Base-by-base conservation (phyloP, 2,113 vertebrate genomes). In the Nycticebus coucang region DNA sequence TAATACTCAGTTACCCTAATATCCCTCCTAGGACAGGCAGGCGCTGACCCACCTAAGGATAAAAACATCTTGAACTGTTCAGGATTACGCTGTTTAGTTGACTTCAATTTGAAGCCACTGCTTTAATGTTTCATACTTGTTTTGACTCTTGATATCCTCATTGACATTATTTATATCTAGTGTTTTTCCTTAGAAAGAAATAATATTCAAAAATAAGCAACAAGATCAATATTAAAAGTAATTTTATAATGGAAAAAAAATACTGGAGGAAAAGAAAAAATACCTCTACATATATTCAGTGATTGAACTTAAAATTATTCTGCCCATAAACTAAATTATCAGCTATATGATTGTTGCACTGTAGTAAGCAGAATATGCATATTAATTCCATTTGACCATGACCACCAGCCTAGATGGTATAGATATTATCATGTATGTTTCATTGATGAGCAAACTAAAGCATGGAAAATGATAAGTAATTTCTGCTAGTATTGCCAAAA, bases 41-140 rank as follows among this genome's bases (percentile, higher is more conserved):
- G 0, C 0, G 6, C 9, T 28, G 26, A 35, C 5, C 41, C 2
- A 7, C 60, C 22, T 62, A 8, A 50, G 5, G 7, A 50, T 5
- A 53, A 74, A 35, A 9, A 57, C 4, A 64, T 78, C 53, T 4
- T 12, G n/a, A 79, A 11, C 3, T 24, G 41, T 82, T 89, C 53
- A 80, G 4, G 28, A 68, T 18, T 53, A 24, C 7, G 15, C 8
- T 53, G 3, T 64, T 30, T 53, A 19, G 35, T 21, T 26, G 10
- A 0, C 19, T 78, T 72, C 55, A 26, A 37, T 24, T 30, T n/a
- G 26, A 87, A 80, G 17, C 5, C 4, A 5, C 2, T 71, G n/a
- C 12, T 84, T 71, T 62, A 83, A n/a, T 33, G 18, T 17, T 69
- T 82, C 33, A 55, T 19, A n/a, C 33, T 57, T 50, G 22, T 30